phyloP scores from a whole-genome alignment of 2,113 vertebrate species.

The Desmodus rotundus region DNA sequence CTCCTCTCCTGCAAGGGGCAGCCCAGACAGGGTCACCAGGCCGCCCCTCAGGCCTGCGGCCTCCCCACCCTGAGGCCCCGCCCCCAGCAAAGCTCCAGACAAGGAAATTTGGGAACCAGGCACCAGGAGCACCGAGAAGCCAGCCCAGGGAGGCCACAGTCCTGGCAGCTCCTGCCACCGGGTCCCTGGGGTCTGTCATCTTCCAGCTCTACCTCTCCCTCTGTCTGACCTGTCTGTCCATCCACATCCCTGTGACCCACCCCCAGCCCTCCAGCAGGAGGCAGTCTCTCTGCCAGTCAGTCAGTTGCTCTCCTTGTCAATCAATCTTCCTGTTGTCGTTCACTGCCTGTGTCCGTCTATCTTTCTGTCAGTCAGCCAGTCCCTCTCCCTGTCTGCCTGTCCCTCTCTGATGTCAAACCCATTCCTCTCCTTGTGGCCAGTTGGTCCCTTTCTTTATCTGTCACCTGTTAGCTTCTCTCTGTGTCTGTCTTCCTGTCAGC shows the following conservation, averaged over 20 bases:
- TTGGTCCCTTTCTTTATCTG: not conserved
- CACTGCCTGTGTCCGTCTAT: too few relatives aligned
- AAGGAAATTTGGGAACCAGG: not conserved
- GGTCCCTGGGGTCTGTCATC: accelerated
- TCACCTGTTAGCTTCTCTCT: not conserved
- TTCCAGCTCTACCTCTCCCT: not conserved
- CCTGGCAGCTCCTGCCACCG: accelerated
- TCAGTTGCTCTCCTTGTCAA: not conserved
- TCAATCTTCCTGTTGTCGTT: not conserved
- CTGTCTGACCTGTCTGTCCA: not conserved
- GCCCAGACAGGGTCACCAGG: conserved; percentile 56
- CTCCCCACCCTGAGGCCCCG: not conserved
- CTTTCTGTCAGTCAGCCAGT: not conserved
- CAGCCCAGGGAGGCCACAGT: not conserved
- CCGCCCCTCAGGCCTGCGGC: accelerated
- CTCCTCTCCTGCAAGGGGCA: conserved; percentile 76
- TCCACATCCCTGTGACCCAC: accelerated
- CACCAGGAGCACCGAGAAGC: not conserved
- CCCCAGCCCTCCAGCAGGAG: not conserved
- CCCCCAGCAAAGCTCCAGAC: not conserved
- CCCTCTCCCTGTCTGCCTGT: not conserved
- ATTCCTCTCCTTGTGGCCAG: not conserved
- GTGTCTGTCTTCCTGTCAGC: not conserved
- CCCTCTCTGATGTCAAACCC: not conserved
- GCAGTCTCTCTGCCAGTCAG: not conserved